Conservation (phyloP, 2,888 invertebrate genomes). For the Helicoverpa assulta region DNA sequence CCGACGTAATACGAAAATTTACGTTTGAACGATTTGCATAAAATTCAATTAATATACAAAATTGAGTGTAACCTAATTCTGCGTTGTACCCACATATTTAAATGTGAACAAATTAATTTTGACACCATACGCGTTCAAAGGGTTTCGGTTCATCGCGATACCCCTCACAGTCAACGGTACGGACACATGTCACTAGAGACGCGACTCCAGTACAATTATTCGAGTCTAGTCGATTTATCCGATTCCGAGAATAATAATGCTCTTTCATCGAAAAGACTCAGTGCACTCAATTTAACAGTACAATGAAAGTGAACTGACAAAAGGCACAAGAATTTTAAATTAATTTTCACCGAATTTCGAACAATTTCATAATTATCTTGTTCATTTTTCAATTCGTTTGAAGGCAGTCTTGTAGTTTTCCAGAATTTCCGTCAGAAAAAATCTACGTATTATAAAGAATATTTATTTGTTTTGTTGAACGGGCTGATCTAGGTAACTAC, state of each 20-base stretch:
- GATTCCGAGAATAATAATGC: neutral
- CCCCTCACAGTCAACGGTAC: constrained; percentile 44
- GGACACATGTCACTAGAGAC: constrained; percentile 37
- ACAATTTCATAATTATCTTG: too few species aligned
- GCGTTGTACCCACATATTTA: constrained; percentile 42
- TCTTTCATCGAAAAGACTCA: neutral
- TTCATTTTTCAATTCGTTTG: too few species aligned
- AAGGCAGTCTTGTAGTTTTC: too few species aligned
- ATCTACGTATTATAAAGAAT: too few species aligned
- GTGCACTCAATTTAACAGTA: neutral
- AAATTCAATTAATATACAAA: constrained; percentile 57
- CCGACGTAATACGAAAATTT: constrained; percentile 26
- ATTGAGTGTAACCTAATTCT: constrained; percentile 45
- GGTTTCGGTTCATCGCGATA: constrained; percentile 52
- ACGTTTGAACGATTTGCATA: constrained; percentile 42
- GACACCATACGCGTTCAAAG: constrained; percentile 49
- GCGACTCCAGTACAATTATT: constrained; percentile 11
- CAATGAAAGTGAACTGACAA: neutral
- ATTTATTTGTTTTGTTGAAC: too few species aligned
- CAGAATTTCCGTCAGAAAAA: too few species aligned
- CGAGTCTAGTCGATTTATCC: constrained; percentile 22
- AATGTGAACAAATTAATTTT: constrained; percentile 62
- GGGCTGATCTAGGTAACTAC: too few species aligned
- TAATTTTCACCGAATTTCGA: too few species aligned
- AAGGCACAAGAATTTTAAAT: neutral